A percentile compares a stretch with the other conserved stretches of the same genome.
phyloP scores from a whole-genome alignment of 2,113 vertebrate species.

The Hepsetus odoe region DNA sequence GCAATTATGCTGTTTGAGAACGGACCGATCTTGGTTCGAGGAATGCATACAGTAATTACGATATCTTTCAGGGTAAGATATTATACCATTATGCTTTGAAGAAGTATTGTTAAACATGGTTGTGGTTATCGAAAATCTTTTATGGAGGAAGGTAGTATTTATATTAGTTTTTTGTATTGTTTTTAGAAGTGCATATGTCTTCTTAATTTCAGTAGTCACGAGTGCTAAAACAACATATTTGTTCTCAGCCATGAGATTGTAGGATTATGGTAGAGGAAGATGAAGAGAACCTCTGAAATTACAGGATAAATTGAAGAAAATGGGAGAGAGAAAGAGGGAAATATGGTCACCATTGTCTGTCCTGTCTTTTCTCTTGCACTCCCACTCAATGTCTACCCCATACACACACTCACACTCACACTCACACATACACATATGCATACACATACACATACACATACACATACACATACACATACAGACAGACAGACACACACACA shows the following conservation, averaged over 20 bases:
- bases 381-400: conserved; percentile 9
- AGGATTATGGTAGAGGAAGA: not conserved
- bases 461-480: too few relatives aligned
- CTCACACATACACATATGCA: too few relatives aligned
- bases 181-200: too few relatives aligned
- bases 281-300: not conserved
- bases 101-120: not conserved
- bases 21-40: not conserved
- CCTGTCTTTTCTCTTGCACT: conserved; percentile 1
- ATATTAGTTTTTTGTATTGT: not conserved
- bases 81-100: not conserved
- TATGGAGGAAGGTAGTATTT: not conserved
- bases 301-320: too few relatives aligned
- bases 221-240: too few relatives aligned
- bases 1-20: conserved; percentile 13
- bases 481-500: too few relatives aligned
- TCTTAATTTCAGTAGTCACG: too few relatives aligned
- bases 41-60: conserved; percentile 9
- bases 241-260: not conserved
- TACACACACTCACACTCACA: too few relatives aligned
- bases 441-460: too few relatives aligned
- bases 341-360: not conserved
- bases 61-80: not conserved
- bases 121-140: not conserved
- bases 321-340: not conserved